Conservation (phyloP, 35 echinoderm and acorn worm genomes). For the Stichopus chloronotus region DNA sequence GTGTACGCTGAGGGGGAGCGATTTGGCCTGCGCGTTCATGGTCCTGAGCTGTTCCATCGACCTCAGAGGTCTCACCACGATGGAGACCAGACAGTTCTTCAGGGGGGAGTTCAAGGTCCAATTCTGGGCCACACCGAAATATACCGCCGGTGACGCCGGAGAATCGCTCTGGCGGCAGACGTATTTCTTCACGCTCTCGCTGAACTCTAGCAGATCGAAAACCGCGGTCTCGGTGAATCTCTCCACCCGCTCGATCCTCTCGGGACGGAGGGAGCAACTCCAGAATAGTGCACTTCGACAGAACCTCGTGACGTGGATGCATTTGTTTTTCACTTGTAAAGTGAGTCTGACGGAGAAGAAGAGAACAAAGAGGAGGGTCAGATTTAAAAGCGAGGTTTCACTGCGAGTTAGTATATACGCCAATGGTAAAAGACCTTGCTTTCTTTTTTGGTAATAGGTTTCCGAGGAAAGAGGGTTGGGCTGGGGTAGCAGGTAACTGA, state of each 20-base stretch:
- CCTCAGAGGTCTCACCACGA: constrained; percentile 77
- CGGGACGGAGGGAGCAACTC: constrained; percentile 51
- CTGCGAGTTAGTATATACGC: background rate
- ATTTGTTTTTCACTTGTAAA: constrained; percentile 55
- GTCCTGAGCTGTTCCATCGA: constrained; percentile 78
- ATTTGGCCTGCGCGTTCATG: constrained; percentile 68
- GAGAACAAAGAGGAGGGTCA: background rate
- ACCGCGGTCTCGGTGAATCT: constrained; percentile 70
- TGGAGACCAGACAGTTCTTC: constrained; percentile 78
- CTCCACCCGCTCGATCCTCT: constrained; percentile 69
- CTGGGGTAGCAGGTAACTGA: too few relatives aligned
- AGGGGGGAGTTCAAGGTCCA: constrained; percentile 67
- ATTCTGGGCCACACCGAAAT: constrained; percentile 87
- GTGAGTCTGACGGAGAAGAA: constrained; percentile 38
- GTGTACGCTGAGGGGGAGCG: constrained; percentile 76
- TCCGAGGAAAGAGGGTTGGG: too few relatives aligned
- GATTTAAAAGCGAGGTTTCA: background rate
- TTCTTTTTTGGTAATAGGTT: too few relatives aligned
- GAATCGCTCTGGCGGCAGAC: constrained; percentile 37
- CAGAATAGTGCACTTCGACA: constrained; percentile 70
- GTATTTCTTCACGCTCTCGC: constrained; percentile 65
- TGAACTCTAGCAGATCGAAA: constrained; percentile 80
- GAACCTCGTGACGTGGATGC: constrained; percentile 59
- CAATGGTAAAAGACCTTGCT: background rate
- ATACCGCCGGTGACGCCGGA: constrained; percentile 71